These are phyloP conservation scores for Sceloporus undulatus DNA, from an alignment of 2,113 vertebrate genomes.

Conservation along the genomic window DNA sequence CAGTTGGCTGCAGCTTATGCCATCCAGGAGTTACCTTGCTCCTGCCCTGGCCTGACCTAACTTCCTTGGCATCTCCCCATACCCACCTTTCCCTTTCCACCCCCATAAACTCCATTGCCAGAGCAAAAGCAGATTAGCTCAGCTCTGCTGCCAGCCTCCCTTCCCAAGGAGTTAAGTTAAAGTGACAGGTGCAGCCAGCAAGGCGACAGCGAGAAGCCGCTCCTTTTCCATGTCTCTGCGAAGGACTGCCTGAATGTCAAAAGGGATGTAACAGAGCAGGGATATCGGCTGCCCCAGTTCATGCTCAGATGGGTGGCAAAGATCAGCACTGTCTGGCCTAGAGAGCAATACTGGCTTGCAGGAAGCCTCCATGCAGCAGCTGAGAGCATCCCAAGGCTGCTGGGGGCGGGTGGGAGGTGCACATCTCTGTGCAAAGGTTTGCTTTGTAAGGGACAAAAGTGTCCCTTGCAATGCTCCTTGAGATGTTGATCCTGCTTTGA, in stretches of 20 bases:
- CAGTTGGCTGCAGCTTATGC: constrained; percentile 1
- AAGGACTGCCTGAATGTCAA: constrained; percentile 6
- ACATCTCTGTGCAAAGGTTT: too few relatives aligned
- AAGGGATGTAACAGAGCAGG: not conserved
- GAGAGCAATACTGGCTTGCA: not conserved
- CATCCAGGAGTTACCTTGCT: not conserved
- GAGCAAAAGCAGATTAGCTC: not conserved
- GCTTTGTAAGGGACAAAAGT: too few relatives aligned
- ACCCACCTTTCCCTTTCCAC: not conserved
- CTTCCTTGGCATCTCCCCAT: not conserved
- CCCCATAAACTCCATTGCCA: not conserved
- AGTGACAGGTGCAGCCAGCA: constrained; percentile 15
- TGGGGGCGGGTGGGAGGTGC: too few relatives aligned
- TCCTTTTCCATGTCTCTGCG: not conserved
- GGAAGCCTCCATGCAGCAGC: not conserved
- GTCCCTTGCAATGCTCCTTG: too few relatives aligned
- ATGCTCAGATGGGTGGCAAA: not conserved
- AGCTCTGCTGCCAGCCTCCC: not conserved
- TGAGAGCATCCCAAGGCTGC: too few relatives aligned
- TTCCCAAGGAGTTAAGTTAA: constrained; percentile 25
- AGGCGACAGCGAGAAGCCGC: not conserved
- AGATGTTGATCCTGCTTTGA: too few relatives aligned
- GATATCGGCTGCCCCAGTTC: not conserved
- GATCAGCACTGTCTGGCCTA: not conserved
- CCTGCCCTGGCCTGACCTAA: not conserved